Conservation (phyloP, 1,140 invertebrate genomes). For the Drosophila albomicans region DNA sequence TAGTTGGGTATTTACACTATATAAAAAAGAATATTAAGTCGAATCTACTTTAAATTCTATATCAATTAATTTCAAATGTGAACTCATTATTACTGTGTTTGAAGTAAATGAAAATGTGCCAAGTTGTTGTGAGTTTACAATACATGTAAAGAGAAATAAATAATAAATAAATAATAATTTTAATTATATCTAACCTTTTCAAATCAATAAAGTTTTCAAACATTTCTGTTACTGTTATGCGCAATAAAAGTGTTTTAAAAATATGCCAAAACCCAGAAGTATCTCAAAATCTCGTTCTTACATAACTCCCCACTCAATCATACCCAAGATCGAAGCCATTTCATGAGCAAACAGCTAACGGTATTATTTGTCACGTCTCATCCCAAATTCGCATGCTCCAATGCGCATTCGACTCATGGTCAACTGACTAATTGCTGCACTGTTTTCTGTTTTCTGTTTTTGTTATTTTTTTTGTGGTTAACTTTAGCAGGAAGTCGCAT, state of each 20-base stretch:
- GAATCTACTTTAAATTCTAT: background rate
- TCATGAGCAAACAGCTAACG: constrained; percentile 38
- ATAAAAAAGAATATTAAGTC: background rate
- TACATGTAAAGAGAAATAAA: no score
- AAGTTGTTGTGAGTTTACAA: no score
- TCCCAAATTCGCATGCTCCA: constrained; percentile 25
- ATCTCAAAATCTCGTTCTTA: no score
- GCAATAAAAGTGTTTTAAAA: no score
- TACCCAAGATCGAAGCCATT: background rate
- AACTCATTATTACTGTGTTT: no score
- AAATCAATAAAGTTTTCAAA: no score
- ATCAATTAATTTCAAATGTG: background rate
- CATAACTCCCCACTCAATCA: background rate
- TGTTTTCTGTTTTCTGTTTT: background rate
- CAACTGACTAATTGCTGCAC: constrained; percentile 38
- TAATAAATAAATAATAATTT: no score
- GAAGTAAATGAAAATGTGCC: no score
- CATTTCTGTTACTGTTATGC: no score
- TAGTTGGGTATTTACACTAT: background rate
- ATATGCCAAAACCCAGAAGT: no score
- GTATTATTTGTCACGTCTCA: constrained; percentile 37
- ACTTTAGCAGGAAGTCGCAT: constrained; percentile 29
- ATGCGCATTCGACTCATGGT: constrained; percentile 2
- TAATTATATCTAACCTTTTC: no score
- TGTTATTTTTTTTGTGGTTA: background rate